Conservation (phyloP, 2,797 vertebrate genomes). For the Acipenser oxyrinchus region DNA sequence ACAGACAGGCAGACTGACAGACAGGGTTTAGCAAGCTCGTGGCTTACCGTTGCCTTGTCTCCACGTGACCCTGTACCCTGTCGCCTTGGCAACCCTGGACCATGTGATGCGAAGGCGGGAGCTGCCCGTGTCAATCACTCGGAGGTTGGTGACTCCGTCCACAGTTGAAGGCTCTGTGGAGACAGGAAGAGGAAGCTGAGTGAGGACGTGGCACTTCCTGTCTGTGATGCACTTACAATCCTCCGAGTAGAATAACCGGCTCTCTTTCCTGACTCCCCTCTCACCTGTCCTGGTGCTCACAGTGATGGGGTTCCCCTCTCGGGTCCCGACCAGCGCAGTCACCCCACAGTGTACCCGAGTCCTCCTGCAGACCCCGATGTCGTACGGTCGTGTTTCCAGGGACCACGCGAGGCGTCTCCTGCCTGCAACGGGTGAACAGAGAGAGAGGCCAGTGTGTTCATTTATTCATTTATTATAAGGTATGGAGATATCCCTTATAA, state of each 20-base stretch:
- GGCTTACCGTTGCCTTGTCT: constrained; percentile 58
- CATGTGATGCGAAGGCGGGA: constrained; percentile 58
- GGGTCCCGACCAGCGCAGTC: constrained; percentile 36
- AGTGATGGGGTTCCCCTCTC: constrained; percentile 38
- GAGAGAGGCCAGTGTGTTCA: neutral
- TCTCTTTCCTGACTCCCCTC: constrained; percentile 3
- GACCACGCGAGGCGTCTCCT: neutral
- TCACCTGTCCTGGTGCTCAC: constrained; percentile 47
- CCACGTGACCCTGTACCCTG: constrained; percentile 64
- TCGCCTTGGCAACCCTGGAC: constrained; percentile 44
- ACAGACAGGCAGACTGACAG: neutral
- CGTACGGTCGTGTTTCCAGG: constrained; percentile 29
- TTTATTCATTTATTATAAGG: neutral
- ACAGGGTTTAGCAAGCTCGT: neutral
- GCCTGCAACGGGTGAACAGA: neutral
- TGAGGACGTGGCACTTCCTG: neutral
- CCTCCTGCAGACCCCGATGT: constrained; percentile 48
- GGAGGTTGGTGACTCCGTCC: constrained; percentile 52
- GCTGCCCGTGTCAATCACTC: constrained; percentile 51
- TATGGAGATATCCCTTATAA: neutral
- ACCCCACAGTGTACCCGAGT: constrained; percentile 45
- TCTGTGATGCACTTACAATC: no score
- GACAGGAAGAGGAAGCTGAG: constrained; percentile 14
- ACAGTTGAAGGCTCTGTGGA: constrained; percentile 35
- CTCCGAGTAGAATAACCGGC: no score